phyloP scores from a whole-genome alignment of 1,140 invertebrate genomes.

The Drosophila persimilis region DNA sequence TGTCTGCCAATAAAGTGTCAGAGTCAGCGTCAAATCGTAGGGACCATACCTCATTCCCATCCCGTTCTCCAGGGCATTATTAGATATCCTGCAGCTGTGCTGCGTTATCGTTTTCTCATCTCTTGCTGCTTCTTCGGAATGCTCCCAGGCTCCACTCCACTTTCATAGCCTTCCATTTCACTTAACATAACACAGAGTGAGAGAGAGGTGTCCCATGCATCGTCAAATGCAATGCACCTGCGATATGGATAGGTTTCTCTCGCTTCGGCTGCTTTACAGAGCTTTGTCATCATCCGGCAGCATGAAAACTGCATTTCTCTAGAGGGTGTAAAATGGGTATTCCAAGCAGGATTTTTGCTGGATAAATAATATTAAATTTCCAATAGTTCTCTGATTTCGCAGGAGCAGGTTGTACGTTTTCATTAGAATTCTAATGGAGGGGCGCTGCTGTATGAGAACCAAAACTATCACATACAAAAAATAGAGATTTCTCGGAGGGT shows the following conservation, averaged over 20 bases:
- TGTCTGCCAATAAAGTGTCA: constrained; percentile 64
- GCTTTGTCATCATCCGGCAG: constrained; percentile 39
- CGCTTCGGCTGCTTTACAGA: constrained; percentile 19
- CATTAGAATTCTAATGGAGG: too few relatives aligned
- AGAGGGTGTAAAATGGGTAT: constrained; percentile 11
- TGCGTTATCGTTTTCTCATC: constrained; percentile 37
- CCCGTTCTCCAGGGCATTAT: constrained; percentile 3
- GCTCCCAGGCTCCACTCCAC: constrained; percentile 30
- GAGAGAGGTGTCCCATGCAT: not conserved
- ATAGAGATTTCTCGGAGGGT: not conserved
- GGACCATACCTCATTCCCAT: not conserved
- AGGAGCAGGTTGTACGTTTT: too few relatives aligned
- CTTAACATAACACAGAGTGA: constrained; percentile 47
- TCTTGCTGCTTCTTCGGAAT: not conserved
- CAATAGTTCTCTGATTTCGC: too few relatives aligned
- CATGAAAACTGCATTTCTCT: constrained; percentile 7
- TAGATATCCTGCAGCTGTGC: constrained; percentile 28
- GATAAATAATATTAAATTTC: too few relatives aligned
- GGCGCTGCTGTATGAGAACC: too few relatives aligned
- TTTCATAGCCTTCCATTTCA: constrained; percentile 72
- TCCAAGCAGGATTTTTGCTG: not conserved
- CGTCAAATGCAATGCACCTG: constrained; percentile 20
- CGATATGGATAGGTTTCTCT: constrained; percentile 37
- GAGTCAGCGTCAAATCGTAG: constrained; percentile 45
- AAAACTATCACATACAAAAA: too few relatives aligned